These are phyloP conservation scores for Saturnia japonica DNA, from an alignment of 2,888 invertebrate species.

Conservation along the genomic window DNA sequence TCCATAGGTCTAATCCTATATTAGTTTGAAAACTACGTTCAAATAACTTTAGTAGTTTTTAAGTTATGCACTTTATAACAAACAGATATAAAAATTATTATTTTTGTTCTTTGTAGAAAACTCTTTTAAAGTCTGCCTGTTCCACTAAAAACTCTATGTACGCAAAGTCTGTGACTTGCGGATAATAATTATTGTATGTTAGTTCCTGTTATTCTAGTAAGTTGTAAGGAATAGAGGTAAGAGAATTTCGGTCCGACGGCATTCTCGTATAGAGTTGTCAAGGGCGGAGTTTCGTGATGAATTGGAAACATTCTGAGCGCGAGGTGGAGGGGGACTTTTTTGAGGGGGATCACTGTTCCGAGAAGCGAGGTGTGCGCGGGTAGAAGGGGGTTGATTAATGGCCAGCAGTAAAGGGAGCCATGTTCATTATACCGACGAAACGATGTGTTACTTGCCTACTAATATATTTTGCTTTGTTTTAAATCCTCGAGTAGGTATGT, in stretches of 20 bases:
- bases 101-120: neutral
- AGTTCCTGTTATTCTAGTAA: conserved; percentile 37
- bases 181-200: conserved; percentile 37
- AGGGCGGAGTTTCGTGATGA: conserved; percentile 83
- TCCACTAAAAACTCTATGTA: neutral
- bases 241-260: conserved; percentile 59
- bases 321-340: conserved; percentile 68
- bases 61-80: neutral
- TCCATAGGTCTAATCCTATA: neutral
- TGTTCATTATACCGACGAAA: conserved; percentile 79
- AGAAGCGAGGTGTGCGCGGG: conserved; percentile 54
- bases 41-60: neutral
- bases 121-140: neutral
- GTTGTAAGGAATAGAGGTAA: conserved; percentile 36
- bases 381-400: conserved; percentile 73
- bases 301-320: conserved; percentile 78
- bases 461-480: conserved; percentile 75
- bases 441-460: conserved; percentile 79
- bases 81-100: neutral
- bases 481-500: conserved; percentile 57
- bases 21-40: neutral
- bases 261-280: conserved; percentile 83
- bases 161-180: conserved; percentile 33
- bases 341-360: conserved; percentile 62
- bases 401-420: conserved; percentile 74